Conservation (phyloP, 2,888 invertebrate genomes). For the Argyresthia goedartella region DNA sequence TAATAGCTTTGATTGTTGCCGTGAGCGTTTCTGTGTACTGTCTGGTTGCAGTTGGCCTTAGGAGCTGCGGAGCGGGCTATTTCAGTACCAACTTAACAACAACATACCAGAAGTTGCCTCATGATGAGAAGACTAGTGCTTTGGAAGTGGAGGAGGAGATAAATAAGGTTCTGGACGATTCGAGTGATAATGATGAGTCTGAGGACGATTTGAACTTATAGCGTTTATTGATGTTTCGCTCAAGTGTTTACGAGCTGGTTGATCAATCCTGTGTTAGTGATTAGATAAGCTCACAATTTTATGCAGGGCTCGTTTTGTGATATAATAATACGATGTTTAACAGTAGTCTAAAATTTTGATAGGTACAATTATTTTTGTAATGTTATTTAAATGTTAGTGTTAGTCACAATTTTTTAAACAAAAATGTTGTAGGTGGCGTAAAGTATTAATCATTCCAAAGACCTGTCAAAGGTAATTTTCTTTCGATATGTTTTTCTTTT, state of each 20-base stretch:
- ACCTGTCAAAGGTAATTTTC: conserved; percentile 3
- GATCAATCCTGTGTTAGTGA: conserved; percentile 25
- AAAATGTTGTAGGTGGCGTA: neutral
- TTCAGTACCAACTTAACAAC: conserved; percentile 38
- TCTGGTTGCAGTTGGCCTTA: conserved; percentile 30
- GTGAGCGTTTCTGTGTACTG: conserved; percentile 33
- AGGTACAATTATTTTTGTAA: conserved; percentile 4
- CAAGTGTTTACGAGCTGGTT: conserved; percentile 37
- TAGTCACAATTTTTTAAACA: neutral
- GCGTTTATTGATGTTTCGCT: conserved; percentile 31
- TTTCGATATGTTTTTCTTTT: neutral
- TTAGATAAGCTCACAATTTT: conserved; percentile 18
- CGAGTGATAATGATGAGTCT: conserved; percentile 51
- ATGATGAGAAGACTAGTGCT: conserved; percentile 49
- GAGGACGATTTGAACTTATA: conserved; percentile 57
- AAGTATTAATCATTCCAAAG: conserved; percentile 10
- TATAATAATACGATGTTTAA: conserved; percentile 36
- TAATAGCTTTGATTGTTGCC: conserved; percentile 38
- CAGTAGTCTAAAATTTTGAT: conserved; percentile 19
- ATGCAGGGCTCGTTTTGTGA: conserved; percentile 46
- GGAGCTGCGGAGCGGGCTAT: conserved; percentile 25
- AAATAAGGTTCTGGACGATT: conserved; percentile 46
- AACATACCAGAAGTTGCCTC: conserved; percentile 50
- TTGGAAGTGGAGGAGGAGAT: conserved; percentile 56
- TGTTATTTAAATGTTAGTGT: neutral